These are phyloP conservation scores for Thymallus thymallus DNA, from an alignment of 2,113 vertebrate species.

Conservation along the genomic window DNA sequence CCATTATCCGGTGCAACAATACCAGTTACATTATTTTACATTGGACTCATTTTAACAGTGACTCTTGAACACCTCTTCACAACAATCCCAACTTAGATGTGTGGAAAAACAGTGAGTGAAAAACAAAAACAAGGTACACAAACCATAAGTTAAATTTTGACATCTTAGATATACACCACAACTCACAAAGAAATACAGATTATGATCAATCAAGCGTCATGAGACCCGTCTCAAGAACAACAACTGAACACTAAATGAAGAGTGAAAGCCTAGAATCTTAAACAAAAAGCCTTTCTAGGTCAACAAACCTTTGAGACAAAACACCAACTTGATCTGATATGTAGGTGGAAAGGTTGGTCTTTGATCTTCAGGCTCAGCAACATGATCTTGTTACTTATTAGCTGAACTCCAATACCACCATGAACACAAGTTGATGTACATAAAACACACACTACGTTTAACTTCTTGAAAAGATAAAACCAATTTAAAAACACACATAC, in stretches of 20 bases:
- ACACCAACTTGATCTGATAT: background rate
- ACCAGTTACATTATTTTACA: background rate
- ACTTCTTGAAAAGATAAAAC: background rate
- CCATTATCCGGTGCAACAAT: background rate
- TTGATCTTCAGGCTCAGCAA: background rate
- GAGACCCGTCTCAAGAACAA: background rate
- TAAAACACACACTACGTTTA: background rate
- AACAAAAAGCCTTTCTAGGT: background rate
- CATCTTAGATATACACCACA: background rate
- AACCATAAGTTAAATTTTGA: background rate
- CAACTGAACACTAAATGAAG: background rate
- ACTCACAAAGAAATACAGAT: background rate
- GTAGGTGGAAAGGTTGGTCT: background rate
- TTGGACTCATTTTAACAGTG: background rate
- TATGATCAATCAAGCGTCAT: background rate
- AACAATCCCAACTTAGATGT: background rate
- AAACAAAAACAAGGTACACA: background rate
- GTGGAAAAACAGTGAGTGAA: background rate
- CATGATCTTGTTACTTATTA: background rate
- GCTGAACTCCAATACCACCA: no score
- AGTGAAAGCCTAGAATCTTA: background rate
- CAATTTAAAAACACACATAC: background rate
- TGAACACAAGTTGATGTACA: background rate
- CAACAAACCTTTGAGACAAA: background rate
- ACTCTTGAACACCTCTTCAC: background rate